Percentiles rank a stretch among this genome's conserved stretches.
phyloP scores from a whole-genome alignment of 2,888 invertebrate genomes.

The Zelleria hepariella region DNA sequence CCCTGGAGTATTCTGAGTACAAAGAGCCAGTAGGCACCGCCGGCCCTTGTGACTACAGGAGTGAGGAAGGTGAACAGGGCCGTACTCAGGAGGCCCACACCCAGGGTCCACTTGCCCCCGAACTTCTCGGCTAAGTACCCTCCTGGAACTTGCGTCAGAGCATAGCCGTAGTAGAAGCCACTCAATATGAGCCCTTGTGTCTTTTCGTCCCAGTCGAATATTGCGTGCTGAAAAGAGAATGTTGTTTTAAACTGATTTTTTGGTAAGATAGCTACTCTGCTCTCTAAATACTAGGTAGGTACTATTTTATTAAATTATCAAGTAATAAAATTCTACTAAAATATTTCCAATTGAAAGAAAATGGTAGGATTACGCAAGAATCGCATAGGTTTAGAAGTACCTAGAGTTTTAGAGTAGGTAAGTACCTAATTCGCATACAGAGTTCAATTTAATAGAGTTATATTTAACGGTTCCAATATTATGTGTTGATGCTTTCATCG shows the following conservation, averaged over 20 bases:
- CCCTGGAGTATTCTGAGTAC: constrained; percentile 80
- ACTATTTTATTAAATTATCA: no score
- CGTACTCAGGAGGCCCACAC: constrained; percentile 84
- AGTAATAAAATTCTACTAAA: no score
- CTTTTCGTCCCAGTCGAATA: constrained; percentile 77
- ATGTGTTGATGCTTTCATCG: not conserved
- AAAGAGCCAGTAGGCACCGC: constrained; percentile 68
- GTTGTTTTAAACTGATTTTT: no score
- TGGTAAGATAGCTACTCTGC: no score
- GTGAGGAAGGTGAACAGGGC: constrained; percentile 86
- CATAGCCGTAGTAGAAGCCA: constrained; percentile 89
- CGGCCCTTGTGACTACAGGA: constrained; percentile 76
- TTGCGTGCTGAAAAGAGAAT: constrained; percentile 38
- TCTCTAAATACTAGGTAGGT: no score
- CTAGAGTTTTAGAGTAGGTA: no score
- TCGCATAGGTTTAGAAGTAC: no score
- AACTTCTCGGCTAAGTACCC: constrained; percentile 85
- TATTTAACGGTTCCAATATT: no score
- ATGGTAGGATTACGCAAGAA: no score
- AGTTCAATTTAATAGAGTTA: no score
- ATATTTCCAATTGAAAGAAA: no score
- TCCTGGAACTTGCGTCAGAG: constrained; percentile 87
- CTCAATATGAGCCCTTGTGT: constrained; percentile 83
- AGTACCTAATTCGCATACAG: no score
- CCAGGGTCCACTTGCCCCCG: constrained; percentile 90